Evolutionary conservation across 2,888 invertebrate species (phyloP), one percentile per base, ranked within the genome.

Genomic region (Eumacrocentrus americanus): DNA sequence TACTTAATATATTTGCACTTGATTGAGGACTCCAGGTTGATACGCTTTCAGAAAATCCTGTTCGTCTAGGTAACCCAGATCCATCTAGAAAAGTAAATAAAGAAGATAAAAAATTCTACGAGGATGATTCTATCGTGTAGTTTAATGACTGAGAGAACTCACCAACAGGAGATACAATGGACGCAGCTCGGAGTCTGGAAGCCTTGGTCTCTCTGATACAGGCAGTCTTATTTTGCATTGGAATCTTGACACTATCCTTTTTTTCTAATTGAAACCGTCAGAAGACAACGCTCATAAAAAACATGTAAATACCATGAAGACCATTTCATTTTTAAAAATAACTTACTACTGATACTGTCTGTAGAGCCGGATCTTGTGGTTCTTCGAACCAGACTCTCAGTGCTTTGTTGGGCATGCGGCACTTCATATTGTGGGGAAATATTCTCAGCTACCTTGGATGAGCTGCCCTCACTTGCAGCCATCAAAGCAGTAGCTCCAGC

Each of bases 131-230:
- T 14, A 2, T 4, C 35, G 14, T 34, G 11, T 35, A 18, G 1
- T 37, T 51, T n/a, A 11, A 18, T 51, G 6, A 7, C 29, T 29
- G 47, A 12, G 2, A 38, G 12, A 51, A 65, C 62, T 67, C 54
- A 75, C 75, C 72, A 62, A 68, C 72, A 44, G 72, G 70, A 6
- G 74, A 71, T 53, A 68, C 71, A 47, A 76, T 72, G 9, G 76
- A 76, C 20, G 73, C 76, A 51, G 74, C 77, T 22, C 73, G 67
- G 56, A 75, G 67, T 69, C 75, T 73, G 40, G 75, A 75, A 62
- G 75, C 67, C 68, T 70, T 75, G 40, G 75, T 75, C 52, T 75
- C 75, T 55, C 75, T 70, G 63, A 75, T 73, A 2, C 64, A 66
- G 16, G 70, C 54, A 42, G 72, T 67, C 61, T 74, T 75, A 42